Evolutionary conservation across 2,797 vertebrate species (phyloP).

Genomic region (Ceyx erithaca): DNA sequence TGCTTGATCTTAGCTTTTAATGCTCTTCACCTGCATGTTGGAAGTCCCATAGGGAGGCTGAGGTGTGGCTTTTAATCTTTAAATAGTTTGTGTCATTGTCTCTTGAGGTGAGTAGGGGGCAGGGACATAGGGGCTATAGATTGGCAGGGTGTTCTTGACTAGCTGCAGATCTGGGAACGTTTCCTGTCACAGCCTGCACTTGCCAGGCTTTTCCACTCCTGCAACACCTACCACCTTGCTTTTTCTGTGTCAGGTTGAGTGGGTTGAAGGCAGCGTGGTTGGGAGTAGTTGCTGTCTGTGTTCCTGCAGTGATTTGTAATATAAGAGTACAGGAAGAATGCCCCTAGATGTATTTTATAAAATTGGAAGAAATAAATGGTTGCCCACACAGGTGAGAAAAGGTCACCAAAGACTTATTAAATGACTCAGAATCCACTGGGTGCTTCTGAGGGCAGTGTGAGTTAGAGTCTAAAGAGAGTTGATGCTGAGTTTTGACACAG

Average conservation of each 20-base stretch:
- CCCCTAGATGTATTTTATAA: constrained; percentile 10
- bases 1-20: background rate
- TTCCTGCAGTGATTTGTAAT: constrained; percentile 35
- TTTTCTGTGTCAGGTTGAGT: constrained; percentile 13
- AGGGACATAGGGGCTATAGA: background rate
- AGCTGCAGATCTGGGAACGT: rapidly evolving
- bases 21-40: background rate
- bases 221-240: background rate
- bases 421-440: constrained; percentile 1
- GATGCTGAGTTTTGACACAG: constrained; percentile 6
- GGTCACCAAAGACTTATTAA: constrained; percentile 25
- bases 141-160: background rate
- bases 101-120: background rate
- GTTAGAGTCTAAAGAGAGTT: background rate
- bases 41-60: background rate
- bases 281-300: constrained; percentile 35
- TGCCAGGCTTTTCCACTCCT: background rate
- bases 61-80: background rate
- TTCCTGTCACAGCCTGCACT: background rate
- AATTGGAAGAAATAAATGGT: constrained; percentile 30
- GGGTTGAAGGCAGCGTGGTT: background rate
- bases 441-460: background rate
- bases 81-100: background rate
- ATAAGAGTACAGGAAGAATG: background rate
- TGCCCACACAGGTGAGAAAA: background rate